Evolutionary conservation across 2,113 vertebrate species (phyloP).

Genomic region (Tonatia bakeri): DNA sequence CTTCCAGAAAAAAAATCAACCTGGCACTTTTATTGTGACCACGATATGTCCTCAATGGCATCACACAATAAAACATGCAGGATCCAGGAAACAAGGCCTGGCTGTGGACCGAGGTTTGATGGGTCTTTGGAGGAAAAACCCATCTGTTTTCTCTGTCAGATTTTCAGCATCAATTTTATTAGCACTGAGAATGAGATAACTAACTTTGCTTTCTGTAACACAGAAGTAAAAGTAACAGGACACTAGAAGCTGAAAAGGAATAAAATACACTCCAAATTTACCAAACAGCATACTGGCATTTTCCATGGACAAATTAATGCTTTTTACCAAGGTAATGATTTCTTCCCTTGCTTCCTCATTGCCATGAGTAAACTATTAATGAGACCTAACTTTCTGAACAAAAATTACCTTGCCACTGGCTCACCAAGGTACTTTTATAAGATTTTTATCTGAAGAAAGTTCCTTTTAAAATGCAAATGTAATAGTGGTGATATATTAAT

Average conservation of each 20-base stretch:
- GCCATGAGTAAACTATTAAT: constrained; percentile 16
- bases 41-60: background rate
- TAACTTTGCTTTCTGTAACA: constrained; percentile 26
- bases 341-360: background rate
- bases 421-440: constrained; percentile 11
- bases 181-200: background rate
- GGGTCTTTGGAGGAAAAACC: background rate
- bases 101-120: background rate
- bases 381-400: background rate
- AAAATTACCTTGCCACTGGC: background rate
- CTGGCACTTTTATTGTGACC: background rate
- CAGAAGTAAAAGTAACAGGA: constrained; percentile 4
- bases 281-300: background rate
- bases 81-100: background rate
- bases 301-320: background rate
- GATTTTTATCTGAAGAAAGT: constrained; percentile 17
- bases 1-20: background rate
- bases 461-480: constrained; percentile 32
- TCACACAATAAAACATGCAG: background rate
- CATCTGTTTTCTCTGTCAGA: constrained; percentile 21
- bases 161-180: constrained; percentile 25
- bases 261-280: background rate
- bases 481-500: background rate
- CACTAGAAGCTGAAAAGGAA: background rate
- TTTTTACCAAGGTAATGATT: constrained; percentile 17